Percentiles rank a stretch among this genome's conserved stretches.
phyloP scores from a whole-genome alignment of 2,797 vertebrate genomes.

The Centroberyx gerrardi region DNA sequence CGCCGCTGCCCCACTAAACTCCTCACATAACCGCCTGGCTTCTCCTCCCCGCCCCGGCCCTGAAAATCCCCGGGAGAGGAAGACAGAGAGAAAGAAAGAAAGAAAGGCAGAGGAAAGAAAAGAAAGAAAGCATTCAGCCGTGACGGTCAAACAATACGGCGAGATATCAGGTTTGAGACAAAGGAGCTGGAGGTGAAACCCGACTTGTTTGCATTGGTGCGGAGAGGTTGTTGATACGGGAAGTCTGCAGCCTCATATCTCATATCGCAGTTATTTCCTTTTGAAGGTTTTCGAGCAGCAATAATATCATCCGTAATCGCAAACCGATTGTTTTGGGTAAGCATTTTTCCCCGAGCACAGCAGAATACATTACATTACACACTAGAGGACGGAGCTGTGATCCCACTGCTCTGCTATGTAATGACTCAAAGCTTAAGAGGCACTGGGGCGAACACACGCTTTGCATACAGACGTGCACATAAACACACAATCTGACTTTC shows the following conservation, averaged over 20 bases:
- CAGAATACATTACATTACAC: slow-evolving; percentile 44
- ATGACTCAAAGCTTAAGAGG: slow-evolving; percentile 52
- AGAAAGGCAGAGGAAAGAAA: slow-evolving; percentile 37
- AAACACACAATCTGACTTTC: slow-evolving; percentile 10
- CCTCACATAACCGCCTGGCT: slow-evolving; percentile 32
- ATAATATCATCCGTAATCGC: slow-evolving; percentile 60
- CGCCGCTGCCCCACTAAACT: slow-evolving; percentile 41
- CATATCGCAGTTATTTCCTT: slow-evolving; percentile 58
- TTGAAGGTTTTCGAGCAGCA: slow-evolving; percentile 43
- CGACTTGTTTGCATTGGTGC: slow-evolving; percentile 36
- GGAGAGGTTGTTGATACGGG: slow-evolving; percentile 56
- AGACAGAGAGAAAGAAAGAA: slow-evolving; percentile 26
- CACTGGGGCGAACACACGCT: slow-evolving; percentile 6
- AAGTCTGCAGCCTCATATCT: slow-evolving; percentile 40
- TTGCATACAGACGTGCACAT: slow-evolving; percentile 8
- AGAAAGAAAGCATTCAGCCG: slow-evolving; percentile 38
- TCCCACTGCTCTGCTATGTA: slow-evolving; percentile 58
- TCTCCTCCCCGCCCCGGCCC: slow-evolving; percentile 49
- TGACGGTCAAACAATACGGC: slow-evolving; percentile 37
- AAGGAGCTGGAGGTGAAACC: slow-evolving; percentile 37
- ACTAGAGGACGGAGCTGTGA: slow-evolving; percentile 47
- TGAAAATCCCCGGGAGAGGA: slow-evolving; percentile 44
- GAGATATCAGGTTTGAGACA: slow-evolving; percentile 26
- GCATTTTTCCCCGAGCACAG: slow-evolving; percentile 38
- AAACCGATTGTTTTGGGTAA: slow-evolving; percentile 47